Conservation (phyloP, 2,888 invertebrate genomes). For the Eucera pruinosa region DNA sequence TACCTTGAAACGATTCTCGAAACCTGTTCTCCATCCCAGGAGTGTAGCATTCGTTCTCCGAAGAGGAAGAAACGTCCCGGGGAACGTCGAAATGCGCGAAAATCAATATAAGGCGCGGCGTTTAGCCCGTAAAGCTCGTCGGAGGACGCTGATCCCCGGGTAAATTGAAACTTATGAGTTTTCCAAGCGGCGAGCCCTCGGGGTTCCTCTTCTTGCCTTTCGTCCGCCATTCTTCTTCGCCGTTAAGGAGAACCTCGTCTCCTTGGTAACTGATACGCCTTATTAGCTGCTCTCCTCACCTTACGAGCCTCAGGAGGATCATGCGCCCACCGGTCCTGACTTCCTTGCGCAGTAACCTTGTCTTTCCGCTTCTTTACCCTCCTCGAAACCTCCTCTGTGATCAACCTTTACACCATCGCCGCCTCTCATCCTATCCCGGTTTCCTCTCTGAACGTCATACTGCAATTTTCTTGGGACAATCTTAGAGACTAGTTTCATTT, state of each 20-base stretch:
- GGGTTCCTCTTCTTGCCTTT: conserved; percentile 67
- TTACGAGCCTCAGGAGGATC: conserved; percentile 71
- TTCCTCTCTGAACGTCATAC: no score
- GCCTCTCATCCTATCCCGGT: no score
- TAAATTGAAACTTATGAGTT: conserved; percentile 85
- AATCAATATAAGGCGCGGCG: conserved; percentile 76
- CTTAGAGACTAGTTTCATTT: no score
- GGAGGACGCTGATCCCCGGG: conserved; percentile 81
- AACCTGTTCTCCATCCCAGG: conserved; percentile 11
- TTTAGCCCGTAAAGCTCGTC: conserved; percentile 72
- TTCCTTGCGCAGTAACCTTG: conserved; percentile 59
- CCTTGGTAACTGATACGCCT: conserved; percentile 80
- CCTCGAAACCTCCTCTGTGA: conserved; percentile 23
- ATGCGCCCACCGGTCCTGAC: conserved; percentile 64
- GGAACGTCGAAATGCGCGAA: conserved; percentile 66
- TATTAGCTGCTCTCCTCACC: conserved; percentile 76
- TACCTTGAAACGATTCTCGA: background rate
- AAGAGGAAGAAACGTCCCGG: conserved; percentile 17
- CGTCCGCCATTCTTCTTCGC: conserved; percentile 80
- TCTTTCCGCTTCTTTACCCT: conserved; percentile 28
- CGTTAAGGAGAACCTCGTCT: conserved; percentile 79
- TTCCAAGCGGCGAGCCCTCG: conserved; percentile 71
- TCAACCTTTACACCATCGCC: background rate
- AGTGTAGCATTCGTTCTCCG: conserved; percentile 23
- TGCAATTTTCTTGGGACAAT: no score